These are phyloP conservation scores for Autographa pulchrina DNA, from an alignment of 2,888 invertebrate species.

Conservation along the genomic window DNA sequence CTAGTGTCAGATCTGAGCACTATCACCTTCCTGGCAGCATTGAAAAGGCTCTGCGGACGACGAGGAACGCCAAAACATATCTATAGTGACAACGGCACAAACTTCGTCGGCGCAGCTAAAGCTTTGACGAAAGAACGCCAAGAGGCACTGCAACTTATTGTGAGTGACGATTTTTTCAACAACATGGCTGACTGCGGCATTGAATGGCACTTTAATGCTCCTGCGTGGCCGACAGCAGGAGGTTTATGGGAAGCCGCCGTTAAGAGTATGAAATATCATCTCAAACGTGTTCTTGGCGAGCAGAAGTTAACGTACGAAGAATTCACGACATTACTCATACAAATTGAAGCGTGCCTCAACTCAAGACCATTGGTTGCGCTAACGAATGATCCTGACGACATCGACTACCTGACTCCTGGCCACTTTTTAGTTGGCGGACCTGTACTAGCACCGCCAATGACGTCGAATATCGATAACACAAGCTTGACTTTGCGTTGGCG, in stretches of 20 bases:
- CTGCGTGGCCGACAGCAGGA: neutral
- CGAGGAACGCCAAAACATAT: constrained; percentile 11
- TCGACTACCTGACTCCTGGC: neutral
- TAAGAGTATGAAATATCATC: too few species aligned
- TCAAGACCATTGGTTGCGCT: neutral
- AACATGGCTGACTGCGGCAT: neutral
- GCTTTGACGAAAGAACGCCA: neutral
- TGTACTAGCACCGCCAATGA: neutral
- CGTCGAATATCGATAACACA: neutral
- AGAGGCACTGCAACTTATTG: neutral
- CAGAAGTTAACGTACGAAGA: too few species aligned
- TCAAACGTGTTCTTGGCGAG: too few species aligned
- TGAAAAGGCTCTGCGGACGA: neutral
- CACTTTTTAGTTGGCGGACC: constrained; percentile 6
- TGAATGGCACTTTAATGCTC: constrained; percentile 8
- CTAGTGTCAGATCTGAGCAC: constrained; percentile 17
- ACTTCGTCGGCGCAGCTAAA: neutral
- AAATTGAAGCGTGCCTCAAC: constrained; percentile 8
- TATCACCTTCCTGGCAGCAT: constrained; percentile 8
- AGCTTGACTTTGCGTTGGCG: neutral
- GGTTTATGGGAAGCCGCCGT: too few species aligned
- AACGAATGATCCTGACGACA: neutral
- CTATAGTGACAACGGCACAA: too few species aligned
- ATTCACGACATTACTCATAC: constrained; percentile 1
- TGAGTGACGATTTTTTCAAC: neutral